A percentile compares a stretch with the other conserved stretches of the same genome.
Evolutionary conservation across 2,113 vertebrate species (phyloP).

Genomic region (Cynopterus brachyotis): DNA sequence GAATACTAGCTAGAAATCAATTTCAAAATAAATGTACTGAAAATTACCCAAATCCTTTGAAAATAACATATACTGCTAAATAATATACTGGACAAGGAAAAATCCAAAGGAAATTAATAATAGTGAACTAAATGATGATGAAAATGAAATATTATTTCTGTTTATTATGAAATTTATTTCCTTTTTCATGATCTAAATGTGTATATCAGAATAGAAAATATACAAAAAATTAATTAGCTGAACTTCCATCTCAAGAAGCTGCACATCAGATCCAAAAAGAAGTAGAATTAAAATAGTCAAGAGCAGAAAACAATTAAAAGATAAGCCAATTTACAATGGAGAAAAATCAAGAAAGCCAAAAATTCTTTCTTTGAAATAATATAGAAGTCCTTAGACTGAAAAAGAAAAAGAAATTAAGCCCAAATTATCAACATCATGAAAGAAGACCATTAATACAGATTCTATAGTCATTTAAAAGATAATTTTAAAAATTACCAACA

Average conservation of each 20-base stretch:
- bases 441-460: background rate
- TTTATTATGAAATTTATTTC: background rate
- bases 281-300: background rate
- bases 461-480: background rate
- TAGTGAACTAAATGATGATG: background rate
- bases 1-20: background rate
- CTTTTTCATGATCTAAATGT: background rate
- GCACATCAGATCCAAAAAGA: background rate
- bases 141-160: background rate
- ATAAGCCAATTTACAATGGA: background rate
- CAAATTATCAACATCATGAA: background rate
- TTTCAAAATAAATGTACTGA: background rate
- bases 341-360: background rate
- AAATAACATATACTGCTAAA: background rate
- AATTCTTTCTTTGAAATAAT: background rate
- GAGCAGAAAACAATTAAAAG: background rate
- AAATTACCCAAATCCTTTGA: background rate
- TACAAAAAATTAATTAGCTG: background rate
- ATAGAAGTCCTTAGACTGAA: background rate
- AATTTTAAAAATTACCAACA: background rate
- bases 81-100: background rate
- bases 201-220: background rate
- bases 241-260: background rate
- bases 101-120: background rate
- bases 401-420: background rate